Evolutionary conservation across 2,113 vertebrate genomes (phyloP), one percentile per base, ranked within the genome.

Genomic region (Zeus faber): DNA sequence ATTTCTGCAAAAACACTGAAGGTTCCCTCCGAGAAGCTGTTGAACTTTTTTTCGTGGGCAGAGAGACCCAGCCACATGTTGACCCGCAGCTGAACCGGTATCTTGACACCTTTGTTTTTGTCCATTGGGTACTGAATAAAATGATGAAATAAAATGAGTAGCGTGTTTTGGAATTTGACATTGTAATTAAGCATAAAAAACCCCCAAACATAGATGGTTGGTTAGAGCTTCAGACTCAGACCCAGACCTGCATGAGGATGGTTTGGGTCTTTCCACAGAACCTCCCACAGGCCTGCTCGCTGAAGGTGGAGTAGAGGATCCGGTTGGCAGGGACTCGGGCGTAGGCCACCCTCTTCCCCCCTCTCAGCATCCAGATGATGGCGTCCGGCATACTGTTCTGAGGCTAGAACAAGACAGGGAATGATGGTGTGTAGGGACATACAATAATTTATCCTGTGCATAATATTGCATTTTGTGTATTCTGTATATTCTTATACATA

Each of bases 341-440:
- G 9, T 88, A 99, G 16, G 95, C 95, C 49, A 98, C 67, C 27
- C 97, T 90, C 49, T 93, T 97, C 81, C 97, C 95, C 58, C 93
- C 95, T 22, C 91, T 88, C 65, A 99, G 87, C 97, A 99, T 99
- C 96, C 96, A 99, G 78, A 99, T 94, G 57, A 98, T 91, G 25
- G 98, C 89, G 62, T 99, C 97, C 31, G 97, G 97, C 91, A 99
- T 92, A 68, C 96, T 97, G 85, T 94, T 99, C 70, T 99, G 95
- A 21, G 97, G 91, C 97, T 98, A 79, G 17, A 10, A 35, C 54
- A 66, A 67, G 45, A 3, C 1, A 9, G 13, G 2, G 13, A 17
- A 40, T 40, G 3, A 40, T 40, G 6, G 1, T 17, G 6, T 40
- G 17, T n/a, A n/a, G n/a, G n/a, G n/a, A n/a, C n/a, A n/a, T n/a